Percentiles rank a stretch among this genome's conserved stretches.
phyloP scores from a whole-genome alignment of 2,888 invertebrate genomes.

The Temnothorax rugatulus region DNA sequence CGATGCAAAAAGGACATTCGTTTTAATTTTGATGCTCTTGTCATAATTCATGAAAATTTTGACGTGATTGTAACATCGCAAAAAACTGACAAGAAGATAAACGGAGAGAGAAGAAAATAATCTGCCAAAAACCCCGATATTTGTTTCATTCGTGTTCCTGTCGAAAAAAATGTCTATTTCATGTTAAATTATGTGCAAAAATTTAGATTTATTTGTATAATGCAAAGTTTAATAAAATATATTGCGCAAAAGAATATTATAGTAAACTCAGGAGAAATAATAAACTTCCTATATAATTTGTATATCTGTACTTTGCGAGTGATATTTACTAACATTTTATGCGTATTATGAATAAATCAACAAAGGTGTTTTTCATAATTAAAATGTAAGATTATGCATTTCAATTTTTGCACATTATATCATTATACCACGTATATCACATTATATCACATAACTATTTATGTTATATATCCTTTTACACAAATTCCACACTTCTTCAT shows the following conservation, averaged over 20 bases:
- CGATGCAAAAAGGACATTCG: not conserved
- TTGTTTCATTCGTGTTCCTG: not conserved
- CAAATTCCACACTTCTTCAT: too few relatives aligned
- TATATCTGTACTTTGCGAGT: not conserved
- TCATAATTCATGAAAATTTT: constrained; percentile 16
- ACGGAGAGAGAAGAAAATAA: not conserved
- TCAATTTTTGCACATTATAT: constrained; percentile 7
- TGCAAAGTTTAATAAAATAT: constrained; percentile 3
- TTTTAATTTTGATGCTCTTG: constrained; percentile 3
- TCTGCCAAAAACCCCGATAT: constrained; percentile 1
- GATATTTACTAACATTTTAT: not conserved
- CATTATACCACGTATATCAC: too few relatives aligned
- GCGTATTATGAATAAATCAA: constrained; percentile 20
- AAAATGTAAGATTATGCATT: constrained; percentile 9
- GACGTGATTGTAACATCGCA: constrained; percentile 3
- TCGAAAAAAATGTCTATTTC: not conserved
- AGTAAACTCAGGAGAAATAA: not conserved
- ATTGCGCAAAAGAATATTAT: not conserved
- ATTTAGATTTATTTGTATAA: not conserved
- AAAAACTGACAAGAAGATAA: not conserved
- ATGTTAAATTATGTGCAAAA: not conserved
- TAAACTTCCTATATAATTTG: constrained; percentile 10
- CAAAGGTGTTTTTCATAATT: constrained; percentile 8
- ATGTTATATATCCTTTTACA: too few relatives aligned
- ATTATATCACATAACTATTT: too few relatives aligned